Base-by-base conservation (phyloP, 2,888 invertebrate species). In the Gonocerus acuteangulatus region DNA sequence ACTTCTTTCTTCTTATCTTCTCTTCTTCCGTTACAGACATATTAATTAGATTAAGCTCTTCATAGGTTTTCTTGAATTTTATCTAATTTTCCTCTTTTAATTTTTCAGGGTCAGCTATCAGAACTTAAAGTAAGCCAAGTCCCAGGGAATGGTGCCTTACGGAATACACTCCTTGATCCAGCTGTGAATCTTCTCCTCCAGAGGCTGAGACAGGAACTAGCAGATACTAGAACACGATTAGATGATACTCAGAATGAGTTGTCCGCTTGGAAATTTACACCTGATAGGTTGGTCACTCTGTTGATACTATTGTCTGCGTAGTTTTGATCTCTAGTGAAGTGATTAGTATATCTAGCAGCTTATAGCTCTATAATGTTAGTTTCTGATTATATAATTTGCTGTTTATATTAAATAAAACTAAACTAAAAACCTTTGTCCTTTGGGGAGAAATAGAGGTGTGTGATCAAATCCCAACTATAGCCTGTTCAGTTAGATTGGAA, bases 181-280 rank as follows among this genome's bases (percentile, higher is more conserved):
- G 95, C 95, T 39, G 92, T 96, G 42, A 96, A 96, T 78, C 82
- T 95, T 69, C 81, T 96, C 65, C 86, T 96, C 71, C 87, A 94
- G 73, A 86, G 89, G 73, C 81, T 97, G 72, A 86, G 91, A 70
- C 87, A 89, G 73, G 96, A 97, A 75, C 78, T 96, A 66, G 86
- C 90, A 62, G 83, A 88, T 54, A 89, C 91, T 18, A 89, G 91
- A 74, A 87, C 91, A 58, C 88, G 90, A 73, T 79, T 95, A 68
- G 95, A 96, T 74, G 95, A 96, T 75, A 95, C 95, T 16, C 96
- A 96, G 76, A 95, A 93, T 76, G 97, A 97, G 79, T 79, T 97
- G 48, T 89, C 92, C 60, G 96, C 97, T 2, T 97, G 96, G 95
- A 97, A 97, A 77, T 97, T 97, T 76, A 96, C 96, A 13, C 95